Conservation (phyloP, 2,797 vertebrate genomes). For the Uromys caudimaculatus region DNA sequence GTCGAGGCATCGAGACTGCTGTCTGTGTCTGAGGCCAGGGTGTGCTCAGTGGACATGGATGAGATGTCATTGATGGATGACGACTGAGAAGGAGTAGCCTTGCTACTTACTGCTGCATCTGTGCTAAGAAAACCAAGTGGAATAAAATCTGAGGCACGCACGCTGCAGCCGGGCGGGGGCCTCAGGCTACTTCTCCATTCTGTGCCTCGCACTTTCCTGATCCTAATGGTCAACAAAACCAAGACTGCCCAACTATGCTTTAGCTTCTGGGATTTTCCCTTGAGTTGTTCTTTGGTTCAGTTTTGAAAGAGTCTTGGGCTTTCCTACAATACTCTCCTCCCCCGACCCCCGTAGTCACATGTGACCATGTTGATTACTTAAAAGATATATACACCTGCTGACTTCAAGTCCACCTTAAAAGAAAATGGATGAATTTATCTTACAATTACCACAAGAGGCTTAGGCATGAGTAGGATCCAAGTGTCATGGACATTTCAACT, state of each 20-base stretch:
- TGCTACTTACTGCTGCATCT: slow-evolving; percentile 94
- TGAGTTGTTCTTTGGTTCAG: neutral
- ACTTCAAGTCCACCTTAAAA: slow-evolving; percentile 47
- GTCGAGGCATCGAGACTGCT: slow-evolving; percentile 97
- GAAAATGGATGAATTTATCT: slow-evolving; percentile 37
- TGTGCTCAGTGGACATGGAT: slow-evolving; percentile 99
- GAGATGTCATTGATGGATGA: slow-evolving; percentile 99
- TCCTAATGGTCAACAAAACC: neutral
- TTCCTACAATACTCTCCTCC: neutral
- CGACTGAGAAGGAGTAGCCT: slow-evolving; percentile 95
- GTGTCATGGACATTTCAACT: slow-evolving; percentile 26
- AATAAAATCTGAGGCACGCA: slow-evolving; percentile 89
- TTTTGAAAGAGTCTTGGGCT: neutral
- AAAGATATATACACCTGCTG: neutral
- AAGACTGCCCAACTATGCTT: neutral
- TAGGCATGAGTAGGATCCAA: neutral
- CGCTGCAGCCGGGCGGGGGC: slow-evolving; percentile 67
- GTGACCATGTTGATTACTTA: neutral
- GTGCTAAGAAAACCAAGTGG: slow-evolving; percentile 89
- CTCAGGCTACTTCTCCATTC: neutral
- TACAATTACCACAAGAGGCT: slow-evolving; percentile 44
- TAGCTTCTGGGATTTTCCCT: neutral
- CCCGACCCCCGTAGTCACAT: neutral
- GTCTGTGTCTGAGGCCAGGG: slow-evolving; percentile 98
- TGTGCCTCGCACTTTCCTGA: neutral